Conservation (phyloP, 92 coral and sea anemone species). For the Pocillopora meandrina region DNA sequence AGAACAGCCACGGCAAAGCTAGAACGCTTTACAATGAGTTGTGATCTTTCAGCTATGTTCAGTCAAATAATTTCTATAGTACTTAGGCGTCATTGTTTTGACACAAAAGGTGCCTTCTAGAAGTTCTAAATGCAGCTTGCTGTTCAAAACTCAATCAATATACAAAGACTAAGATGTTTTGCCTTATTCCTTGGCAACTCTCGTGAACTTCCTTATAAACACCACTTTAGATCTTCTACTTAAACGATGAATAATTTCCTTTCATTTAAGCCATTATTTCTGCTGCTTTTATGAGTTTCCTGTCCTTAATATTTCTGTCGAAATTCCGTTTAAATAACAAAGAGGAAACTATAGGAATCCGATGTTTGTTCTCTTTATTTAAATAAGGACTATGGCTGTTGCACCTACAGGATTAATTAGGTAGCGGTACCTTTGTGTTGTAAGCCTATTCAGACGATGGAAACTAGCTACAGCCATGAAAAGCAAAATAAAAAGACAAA, state of each 20-base stretch:
- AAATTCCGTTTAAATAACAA: background rate
- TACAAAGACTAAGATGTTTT: conserved; percentile 2
- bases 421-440: conserved; percentile 30
- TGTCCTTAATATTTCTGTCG: background rate
- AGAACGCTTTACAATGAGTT: background rate
- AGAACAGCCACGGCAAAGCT: background rate
- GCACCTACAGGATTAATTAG: conserved; percentile 38
- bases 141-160: conserved; percentile 10
- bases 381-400: conserved; percentile 18
- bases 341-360: conserved; percentile 21
- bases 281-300: background rate
- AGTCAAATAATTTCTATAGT: conserved; percentile 1
- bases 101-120: conserved; percentile 26
- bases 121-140: background rate
- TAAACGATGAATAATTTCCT: conserved; percentile 18
- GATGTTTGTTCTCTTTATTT: conserved; percentile 20
- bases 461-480: background rate
- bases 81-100: conserved; percentile 3
- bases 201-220: conserved; percentile 18
- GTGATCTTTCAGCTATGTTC: conserved; percentile 20
- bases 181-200: conserved; percentile 24
- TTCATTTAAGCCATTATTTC: background rate
- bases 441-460: background rate
- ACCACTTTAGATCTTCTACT: conserved; percentile 9
- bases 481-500: conserved; percentile 6